Conservation (phyloP, 1,140 invertebrate genomes). For the Archivesica marissinica region DNA sequence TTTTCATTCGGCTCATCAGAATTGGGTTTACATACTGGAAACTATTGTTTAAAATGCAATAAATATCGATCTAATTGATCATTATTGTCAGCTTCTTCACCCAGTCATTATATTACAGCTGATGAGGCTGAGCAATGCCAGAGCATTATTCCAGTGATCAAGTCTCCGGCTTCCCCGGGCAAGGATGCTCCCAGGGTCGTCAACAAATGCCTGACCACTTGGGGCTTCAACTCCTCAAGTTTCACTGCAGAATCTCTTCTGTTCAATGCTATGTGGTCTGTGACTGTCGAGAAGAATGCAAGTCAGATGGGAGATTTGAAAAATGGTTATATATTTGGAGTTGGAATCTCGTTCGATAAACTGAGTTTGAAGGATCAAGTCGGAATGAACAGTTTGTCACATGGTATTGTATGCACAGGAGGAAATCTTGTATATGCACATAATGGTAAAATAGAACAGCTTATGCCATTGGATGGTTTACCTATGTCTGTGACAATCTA, state of each 20-base stretch:
- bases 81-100: too few relatives aligned
- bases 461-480: slow-evolving; percentile 74
- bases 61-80: too few relatives aligned
- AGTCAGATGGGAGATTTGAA: slow-evolving; percentile 76
- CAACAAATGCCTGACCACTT: slow-evolving; percentile 78
- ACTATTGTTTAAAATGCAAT: too few relatives aligned
- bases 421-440: slow-evolving; percentile 74
- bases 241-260: slow-evolving; percentile 77
- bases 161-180: slow-evolving; percentile 71
- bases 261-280: slow-evolving; percentile 73
- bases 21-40: too few relatives aligned
- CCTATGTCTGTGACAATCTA: slow-evolving; percentile 76
- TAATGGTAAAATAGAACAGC: slow-evolving; percentile 70
- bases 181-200: slow-evolving; percentile 70
- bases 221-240: slow-evolving; percentile 80
- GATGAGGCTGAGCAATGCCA: slow-evolving; percentile 67
- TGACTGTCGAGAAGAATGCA: slow-evolving; percentile 77
- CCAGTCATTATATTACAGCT: too few relatives aligned
- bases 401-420: slow-evolving; percentile 76
- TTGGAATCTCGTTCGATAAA: slow-evolving; percentile 73
- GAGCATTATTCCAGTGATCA: slow-evolving; percentile 74
- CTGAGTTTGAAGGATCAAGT: slow-evolving; percentile 78
- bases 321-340: slow-evolving; percentile 79
- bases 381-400: slow-evolving; percentile 73
- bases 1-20: too few relatives aligned